Evolutionary conservation across 2,113 vertebrate genomes (phyloP).

Genomic region (Panthera uncia): DNA sequence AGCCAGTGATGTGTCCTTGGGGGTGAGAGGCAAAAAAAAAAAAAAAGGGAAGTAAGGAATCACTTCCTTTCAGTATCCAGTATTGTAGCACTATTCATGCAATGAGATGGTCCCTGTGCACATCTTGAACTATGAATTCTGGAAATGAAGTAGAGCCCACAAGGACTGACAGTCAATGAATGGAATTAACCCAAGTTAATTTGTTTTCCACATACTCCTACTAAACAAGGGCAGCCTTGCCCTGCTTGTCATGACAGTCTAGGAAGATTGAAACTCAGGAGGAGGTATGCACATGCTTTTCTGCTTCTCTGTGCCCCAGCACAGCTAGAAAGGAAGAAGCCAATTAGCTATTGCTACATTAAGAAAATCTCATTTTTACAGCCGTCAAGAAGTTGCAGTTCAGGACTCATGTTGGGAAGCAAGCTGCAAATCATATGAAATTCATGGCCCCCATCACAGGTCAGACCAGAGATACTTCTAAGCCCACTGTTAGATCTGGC

Average conservation of each 20-base stretch:
- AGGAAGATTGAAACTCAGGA: not conserved
- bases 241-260: not conserved
- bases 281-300: not conserved
- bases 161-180: not conserved
- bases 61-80: not conserved
- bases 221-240: not conserved
- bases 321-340: conserved; percentile 22
- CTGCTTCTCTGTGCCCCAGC: not conserved
- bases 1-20: not conserved
- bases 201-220: not conserved
- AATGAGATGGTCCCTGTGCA: not conserved
- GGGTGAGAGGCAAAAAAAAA: not conserved
- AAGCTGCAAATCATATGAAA: not conserved
- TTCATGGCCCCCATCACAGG: not conserved
- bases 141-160: not conserved
- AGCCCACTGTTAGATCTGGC: not conserved
- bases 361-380: conserved; percentile 42
- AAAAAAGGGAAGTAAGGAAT: not conserved
- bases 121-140: not conserved
- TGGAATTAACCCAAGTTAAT: not conserved
- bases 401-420: not conserved
- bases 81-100: not conserved
- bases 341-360: conserved; percentile 10
- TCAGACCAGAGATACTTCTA: not conserved
- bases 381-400: not conserved